These are phyloP conservation scores for Glandiceps talaboti DNA, from an alignment of 53 echinoderm and acorn worm species.

Conservation along the genomic window DNA sequence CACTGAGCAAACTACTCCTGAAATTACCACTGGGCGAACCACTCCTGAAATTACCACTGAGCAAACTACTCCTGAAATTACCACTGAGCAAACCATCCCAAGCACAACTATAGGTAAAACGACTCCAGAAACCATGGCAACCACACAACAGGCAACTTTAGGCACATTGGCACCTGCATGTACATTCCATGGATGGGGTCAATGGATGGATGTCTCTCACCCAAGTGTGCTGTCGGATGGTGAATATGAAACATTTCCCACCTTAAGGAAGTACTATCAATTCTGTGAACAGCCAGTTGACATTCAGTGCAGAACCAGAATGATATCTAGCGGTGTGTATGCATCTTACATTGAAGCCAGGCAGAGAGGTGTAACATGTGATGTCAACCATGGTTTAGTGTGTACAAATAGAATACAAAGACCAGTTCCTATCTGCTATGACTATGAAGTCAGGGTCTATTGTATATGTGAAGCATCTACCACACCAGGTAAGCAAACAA, in stretches of 20 bases:
- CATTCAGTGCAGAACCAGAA: not conserved
- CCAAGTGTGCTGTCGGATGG: not conserved
- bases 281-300: not conserved
- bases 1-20: not conserved
- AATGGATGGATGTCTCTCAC: not conserved
- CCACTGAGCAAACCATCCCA: not conserved
- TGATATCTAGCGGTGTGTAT: too few species aligned
- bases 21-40: not conserved
- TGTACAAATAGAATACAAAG: not conserved
- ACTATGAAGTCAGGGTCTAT: not conserved
- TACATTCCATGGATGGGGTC: not conserved
- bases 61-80: not conserved
- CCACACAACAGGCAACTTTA: not conserved
- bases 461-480: not conserved
- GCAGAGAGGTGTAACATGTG: not conserved
- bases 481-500: not conserved
- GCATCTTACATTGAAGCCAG: not conserved
- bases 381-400: not conserved
- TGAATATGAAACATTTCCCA: not conserved
- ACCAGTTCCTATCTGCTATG: not conserved
- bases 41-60: not conserved
- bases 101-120: not conserved
- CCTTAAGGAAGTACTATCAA: not conserved
- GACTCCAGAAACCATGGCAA: not conserved
- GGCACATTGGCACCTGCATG: not conserved